Evolutionary conservation across 1,140 invertebrate species (phyloP).

Genomic region (Heliconius hewitsoni): DNA sequence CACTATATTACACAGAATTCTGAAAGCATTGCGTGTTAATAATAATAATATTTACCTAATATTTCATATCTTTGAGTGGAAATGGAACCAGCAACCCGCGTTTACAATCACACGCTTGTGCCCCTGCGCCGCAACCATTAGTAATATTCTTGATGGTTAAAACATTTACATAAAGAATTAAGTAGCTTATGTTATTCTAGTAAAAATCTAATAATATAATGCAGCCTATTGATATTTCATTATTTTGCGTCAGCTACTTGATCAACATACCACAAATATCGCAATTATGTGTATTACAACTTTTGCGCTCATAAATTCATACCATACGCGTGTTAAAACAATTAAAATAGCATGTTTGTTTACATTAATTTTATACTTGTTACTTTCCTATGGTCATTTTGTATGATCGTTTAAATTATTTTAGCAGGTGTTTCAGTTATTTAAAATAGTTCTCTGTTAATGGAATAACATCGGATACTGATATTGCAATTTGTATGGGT

Average conservation of each 20-base stretch:
- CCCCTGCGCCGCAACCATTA: too few relatives aligned
- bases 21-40: too few relatives aligned
- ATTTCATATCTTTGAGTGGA: too few relatives aligned
- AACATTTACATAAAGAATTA: too few relatives aligned
- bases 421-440: constrained; percentile 18
- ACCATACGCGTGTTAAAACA: constrained; percentile 12
- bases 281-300: background rate
- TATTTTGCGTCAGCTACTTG: background rate
- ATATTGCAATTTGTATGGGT: background rate
- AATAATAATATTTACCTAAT: too few relatives aligned
- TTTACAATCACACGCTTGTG: too few relatives aligned
- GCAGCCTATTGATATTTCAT: background rate
- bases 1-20: too few relatives aligned
- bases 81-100: too few relatives aligned
- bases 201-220: background rate
- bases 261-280: constrained; percentile 7
- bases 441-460: constrained; percentile 11
- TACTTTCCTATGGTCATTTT: constrained; percentile 20
- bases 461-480: background rate
- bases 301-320: constrained; percentile 23
- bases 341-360: constrained; percentile 22
- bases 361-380: constrained; percentile 20
- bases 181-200: background rate
- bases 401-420: constrained; percentile 21
- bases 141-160: too few relatives aligned